Evolutionary conservation across 2,888 invertebrate species (phyloP).

Genomic region (Lithophane socia): DNA sequence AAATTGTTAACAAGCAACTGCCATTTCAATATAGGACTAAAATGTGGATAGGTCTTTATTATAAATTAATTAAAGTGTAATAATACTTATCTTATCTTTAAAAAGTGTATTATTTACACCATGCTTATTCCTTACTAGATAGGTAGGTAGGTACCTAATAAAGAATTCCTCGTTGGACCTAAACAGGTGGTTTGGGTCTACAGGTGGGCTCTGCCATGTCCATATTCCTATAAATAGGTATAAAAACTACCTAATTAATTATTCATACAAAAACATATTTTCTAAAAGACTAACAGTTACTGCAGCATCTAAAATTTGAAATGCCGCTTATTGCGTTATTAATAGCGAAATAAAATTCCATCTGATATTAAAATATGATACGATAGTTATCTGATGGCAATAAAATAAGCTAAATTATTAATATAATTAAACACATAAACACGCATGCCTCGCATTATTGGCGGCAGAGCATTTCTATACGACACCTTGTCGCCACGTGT

Average conservation of each 20-base stretch:
- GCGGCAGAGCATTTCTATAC: conserved; percentile 33
- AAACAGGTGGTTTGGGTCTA: conserved; percentile 24
- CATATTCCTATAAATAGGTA: conserved; percentile 7
- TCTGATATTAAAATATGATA: conserved; percentile 48
- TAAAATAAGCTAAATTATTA: conserved; percentile 59
- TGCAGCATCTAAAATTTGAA: conserved; percentile 38
- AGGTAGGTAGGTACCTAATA: background rate
- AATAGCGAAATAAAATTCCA: conserved; percentile 55
- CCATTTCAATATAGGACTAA: background rate
- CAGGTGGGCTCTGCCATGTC: conserved; percentile 12
- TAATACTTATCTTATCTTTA: background rate
- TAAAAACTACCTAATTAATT: conserved; percentile 39
- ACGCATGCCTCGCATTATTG: conserved; percentile 47
- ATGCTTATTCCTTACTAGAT: background rate
- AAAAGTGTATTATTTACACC: background rate
- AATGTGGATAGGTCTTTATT: background rate
- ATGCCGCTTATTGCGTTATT: conserved; percentile 51
- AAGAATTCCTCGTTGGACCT: background rate
- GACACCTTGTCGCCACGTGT: conserved; percentile 58
- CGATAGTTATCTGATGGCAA: conserved; percentile 50
- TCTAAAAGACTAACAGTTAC: conserved; percentile 17
- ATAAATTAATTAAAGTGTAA: background rate
- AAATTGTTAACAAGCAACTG: conserved; percentile 35
- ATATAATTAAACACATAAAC: conserved; percentile 50
- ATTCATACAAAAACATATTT: conserved; percentile 39